Conservation (phyloP, 2,113 vertebrate species). For the Tachysurus fulvidraco region DNA sequence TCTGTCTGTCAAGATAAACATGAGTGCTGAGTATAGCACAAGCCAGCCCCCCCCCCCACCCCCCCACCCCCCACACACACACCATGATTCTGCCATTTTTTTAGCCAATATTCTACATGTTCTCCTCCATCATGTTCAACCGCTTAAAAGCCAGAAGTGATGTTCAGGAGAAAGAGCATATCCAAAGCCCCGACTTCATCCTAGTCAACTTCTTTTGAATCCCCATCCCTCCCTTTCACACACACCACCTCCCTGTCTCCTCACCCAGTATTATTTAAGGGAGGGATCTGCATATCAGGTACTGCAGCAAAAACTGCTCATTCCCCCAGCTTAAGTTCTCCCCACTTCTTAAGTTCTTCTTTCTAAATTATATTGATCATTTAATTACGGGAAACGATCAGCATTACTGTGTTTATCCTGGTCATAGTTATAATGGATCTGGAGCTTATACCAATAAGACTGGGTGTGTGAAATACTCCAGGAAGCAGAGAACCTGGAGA, state of each 20-base stretch:
- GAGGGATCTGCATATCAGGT: not conserved
- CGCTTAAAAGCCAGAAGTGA: not conserved
- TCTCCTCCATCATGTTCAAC: not conserved
- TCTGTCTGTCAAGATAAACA: slow-evolving; percentile 28
- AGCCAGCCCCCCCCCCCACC: not conserved
- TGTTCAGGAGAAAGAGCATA: not conserved
- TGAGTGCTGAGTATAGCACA: not conserved
- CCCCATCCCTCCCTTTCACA: not conserved
- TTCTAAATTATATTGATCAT: no score
- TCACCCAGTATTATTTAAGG: not conserved
- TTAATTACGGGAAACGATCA: not conserved
- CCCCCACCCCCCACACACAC: not conserved
- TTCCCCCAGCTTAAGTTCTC: not conserved
- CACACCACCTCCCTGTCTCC: not conserved
- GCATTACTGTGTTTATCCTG: not conserved
- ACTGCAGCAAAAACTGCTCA: not conserved
- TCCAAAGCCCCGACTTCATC: not conserved
- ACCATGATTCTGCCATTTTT: not conserved
- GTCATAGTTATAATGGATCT: not conserved
- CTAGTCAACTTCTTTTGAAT: not conserved
- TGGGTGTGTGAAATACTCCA: not conserved
- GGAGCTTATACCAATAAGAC: not conserved
- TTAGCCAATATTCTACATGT: no score
- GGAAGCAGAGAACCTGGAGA: not conserved
- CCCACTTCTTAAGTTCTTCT: no score